Evolutionary conservation across 2,113 vertebrate genomes (phyloP), one percentile per base, ranked within the genome.

Genomic region (Centropus bengalensis): DNA sequence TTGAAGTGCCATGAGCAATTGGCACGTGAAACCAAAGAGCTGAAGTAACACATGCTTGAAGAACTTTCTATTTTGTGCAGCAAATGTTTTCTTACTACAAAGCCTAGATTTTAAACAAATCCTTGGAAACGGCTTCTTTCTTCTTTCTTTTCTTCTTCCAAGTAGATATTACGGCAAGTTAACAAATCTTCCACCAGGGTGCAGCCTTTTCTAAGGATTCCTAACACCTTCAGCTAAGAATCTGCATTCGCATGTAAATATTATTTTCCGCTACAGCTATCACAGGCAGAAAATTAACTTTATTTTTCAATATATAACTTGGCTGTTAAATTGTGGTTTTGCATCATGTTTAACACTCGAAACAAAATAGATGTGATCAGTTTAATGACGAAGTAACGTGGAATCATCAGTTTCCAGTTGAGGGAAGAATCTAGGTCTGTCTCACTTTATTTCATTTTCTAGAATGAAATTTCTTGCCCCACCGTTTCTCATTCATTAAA

Each of bases 131-230:
- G 8, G 5, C 13, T 44, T 14, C 27, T 92, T 89, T 86, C 36
- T 36, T 36, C 36, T 36, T 36, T 36, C 36, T 36, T 36, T 36
- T 36, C 36, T 36, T 36, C 36, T 36, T 59, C 30, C n/a, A 33
- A 52, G 32, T 73, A 79, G 52, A 28, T 89, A 14, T 32, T 82
- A 54, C 51, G 84, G 88, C 63, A 86, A 82, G 74, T 96, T 94
- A 90, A 62, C 86, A 90, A 44, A n/a, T 94, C 82, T 96, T 96
- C 97, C 97, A 97, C 88, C 76, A 97, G 97, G 89, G 95, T 97
- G 97, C 97, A 97, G 96, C 69, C 79, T 97, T 84, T 96, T 97
- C 91, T 94, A 93, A 96, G 89, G 58, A 93, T 96, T 96, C 88
- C 74, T 73, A 64, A 22, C 55, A 76, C 70, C 54, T 90, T 84